Evolutionary conservation across 2,888 invertebrate genomes (phyloP).

Genomic region (Cyclophora punctaria): DNA sequence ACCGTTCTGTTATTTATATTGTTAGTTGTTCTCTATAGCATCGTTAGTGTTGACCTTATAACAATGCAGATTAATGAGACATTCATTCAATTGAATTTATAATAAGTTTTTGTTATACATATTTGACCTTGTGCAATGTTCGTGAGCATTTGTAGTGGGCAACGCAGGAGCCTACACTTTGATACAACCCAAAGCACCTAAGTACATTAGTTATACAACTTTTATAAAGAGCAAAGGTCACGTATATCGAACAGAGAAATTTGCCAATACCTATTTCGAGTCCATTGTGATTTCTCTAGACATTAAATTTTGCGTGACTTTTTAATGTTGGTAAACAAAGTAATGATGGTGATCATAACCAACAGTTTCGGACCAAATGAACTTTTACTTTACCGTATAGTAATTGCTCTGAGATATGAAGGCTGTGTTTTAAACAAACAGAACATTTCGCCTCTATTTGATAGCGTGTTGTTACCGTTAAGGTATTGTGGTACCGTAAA

Average conservation of each 20-base stretch:
- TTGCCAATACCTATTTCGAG: too few species aligned
- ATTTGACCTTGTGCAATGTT: too few species aligned
- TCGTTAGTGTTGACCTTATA: slow-evolving; percentile 5
- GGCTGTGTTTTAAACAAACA: slow-evolving; percentile 4
- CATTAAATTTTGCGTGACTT: not conserved
- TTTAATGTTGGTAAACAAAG: slow-evolving; percentile 9
- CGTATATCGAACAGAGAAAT: too few species aligned
- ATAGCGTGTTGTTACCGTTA: slow-evolving; percentile 22
- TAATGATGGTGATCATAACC: slow-evolving; percentile 9
- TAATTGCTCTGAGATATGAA: slow-evolving; percentile 9
- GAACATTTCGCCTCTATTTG: slow-evolving; percentile 12
- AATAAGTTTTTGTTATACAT: not conserved
- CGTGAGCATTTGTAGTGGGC: too few species aligned
- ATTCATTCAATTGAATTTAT: slow-evolving; percentile 12
- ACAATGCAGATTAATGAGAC: slow-evolving; percentile 12
- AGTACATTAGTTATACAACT: too few species aligned
- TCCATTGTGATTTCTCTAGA: too few species aligned
- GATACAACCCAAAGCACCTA: too few species aligned
- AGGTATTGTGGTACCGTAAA: slow-evolving; percentile 20
- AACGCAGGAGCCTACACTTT: too few species aligned
- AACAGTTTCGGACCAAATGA: slow-evolving; percentile 6
- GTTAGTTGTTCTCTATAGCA: not conserved
- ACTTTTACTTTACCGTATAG: slow-evolving; percentile 6
- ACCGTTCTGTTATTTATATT: too few species aligned
- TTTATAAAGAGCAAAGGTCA: too few species aligned